Base-by-base conservation (phyloP, 1,140 invertebrate genomes). In the Scaptomyza graminum region DNA sequence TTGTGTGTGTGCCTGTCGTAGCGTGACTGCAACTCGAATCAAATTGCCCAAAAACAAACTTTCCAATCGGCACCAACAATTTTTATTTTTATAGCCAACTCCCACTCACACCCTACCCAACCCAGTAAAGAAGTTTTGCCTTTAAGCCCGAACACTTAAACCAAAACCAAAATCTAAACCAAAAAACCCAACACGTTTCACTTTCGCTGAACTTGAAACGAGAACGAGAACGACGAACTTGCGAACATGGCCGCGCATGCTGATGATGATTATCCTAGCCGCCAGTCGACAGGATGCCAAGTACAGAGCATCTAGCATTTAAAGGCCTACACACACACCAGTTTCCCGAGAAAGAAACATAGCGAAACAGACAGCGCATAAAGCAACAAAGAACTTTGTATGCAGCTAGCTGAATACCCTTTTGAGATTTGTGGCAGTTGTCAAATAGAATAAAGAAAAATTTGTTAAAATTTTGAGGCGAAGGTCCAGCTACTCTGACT, bases 251-350 rank as follows among this genome's bases (percentile, higher is more conserved):
- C 70, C 44, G 74, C 79, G 82, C 81, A 85, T 85, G 81, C 82
- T 85, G 81, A 85, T 87, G 81, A 85, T 87, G 77, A 87, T 79
- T 78, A 87, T 85, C 74, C 69, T 66, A 50, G 61, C 49, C 65
- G 39, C 18, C 63, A 41, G n/a, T 12, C 56, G 18, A 43, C 37
- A 74, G 62, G 37, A 41, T n/a, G 79, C 69, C 68, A 74, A 79
- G 56, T 59, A 59, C 56, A 73, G 2, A 39, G 37, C 37, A 39
- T 39, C 37, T 39, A 60, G 39, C 49, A 52, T 52, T 39, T 56
- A 61, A 61, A 68, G 61, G 65, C 65, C 65, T 68, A 68, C 59
- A 62, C 22, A 62, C 7, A 50, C 31, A 34, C 37, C 39, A 44
- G 41, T 25, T 13, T 44, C 28, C 34, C n/a, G 22, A 13, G 8